Evolutionary conservation across 2,888 invertebrate genomes (phyloP).

Genomic region (Orthosia gothica): DNA sequence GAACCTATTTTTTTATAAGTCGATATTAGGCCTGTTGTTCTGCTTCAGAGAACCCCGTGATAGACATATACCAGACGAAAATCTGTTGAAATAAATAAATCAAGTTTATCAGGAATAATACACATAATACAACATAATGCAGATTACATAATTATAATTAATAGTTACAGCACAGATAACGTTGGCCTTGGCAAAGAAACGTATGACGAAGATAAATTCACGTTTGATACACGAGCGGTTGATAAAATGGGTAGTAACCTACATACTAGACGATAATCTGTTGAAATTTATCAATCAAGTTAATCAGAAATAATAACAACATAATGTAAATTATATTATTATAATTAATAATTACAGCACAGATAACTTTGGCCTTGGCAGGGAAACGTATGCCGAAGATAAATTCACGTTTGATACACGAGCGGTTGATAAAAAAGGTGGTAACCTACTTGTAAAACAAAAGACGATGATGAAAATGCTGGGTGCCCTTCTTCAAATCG

Average conservation of each 20-base stretch:
- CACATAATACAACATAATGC: not conserved
- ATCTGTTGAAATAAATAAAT: not conserved
- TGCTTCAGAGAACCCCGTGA: not conserved
- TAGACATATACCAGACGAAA: not conserved
- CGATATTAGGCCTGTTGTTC: not conserved
- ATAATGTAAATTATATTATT: not conserved
- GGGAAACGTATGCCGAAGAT: not conserved
- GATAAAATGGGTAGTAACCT: not conserved
- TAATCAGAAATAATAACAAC: not conserved
- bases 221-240: not conserved
- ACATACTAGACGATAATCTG: not conserved
- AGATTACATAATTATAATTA: not conserved
- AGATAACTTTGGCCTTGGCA: not conserved
- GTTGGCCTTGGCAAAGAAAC: not conserved
- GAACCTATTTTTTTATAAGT: too few relatives aligned
- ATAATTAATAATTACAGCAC: not conserved
- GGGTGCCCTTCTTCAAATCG: too few relatives aligned
- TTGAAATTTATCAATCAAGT: not conserved
- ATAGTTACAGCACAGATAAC: not conserved
- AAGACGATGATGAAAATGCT: not conserved
- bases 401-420: constrained; percentile 1
- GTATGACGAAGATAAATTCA: not conserved
- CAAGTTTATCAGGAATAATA: not conserved
- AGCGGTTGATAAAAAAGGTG: not conserved
- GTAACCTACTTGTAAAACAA: not conserved